Percentiles rank a stretch among this genome's conserved stretches.
Conservation (phyloP, 2,797 vertebrate species). For the Sarcophilus harrisii region DNA sequence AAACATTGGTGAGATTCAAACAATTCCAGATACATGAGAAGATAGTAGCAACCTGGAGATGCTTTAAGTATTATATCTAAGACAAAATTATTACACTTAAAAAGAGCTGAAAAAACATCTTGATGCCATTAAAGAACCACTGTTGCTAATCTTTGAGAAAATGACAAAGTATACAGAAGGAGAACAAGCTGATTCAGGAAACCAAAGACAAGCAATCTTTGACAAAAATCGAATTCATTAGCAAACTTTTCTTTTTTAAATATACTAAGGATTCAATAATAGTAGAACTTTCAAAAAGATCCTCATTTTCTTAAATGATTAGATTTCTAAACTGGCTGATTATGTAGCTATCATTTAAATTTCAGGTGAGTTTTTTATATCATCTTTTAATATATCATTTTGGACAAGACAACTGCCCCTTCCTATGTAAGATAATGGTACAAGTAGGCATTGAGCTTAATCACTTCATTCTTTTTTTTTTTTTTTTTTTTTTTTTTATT, state of each 20-base stretch:
- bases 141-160: neutral
- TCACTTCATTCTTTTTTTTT: neutral
- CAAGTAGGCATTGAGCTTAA: neutral
- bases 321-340: neutral
- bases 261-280: neutral
- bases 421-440: neutral
- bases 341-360: neutral
- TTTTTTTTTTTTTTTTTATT: no score
- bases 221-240: neutral
- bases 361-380: neutral
- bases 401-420: neutral
- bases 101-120: neutral
- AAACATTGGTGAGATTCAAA: neutral
- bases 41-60: neutral
- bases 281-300: neutral
- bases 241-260: neutral
- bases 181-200: neutral
- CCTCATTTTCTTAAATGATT: neutral
- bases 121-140: neutral
- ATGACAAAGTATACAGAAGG: neutral
- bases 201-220: neutral
- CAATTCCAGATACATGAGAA: neutral
- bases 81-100: neutral
- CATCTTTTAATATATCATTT: neutral
- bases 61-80: neutral